These are phyloP conservation scores for Tenthredo distinguenda DNA, from an alignment of 2,888 invertebrate species.

Conservation along the genomic window DNA sequence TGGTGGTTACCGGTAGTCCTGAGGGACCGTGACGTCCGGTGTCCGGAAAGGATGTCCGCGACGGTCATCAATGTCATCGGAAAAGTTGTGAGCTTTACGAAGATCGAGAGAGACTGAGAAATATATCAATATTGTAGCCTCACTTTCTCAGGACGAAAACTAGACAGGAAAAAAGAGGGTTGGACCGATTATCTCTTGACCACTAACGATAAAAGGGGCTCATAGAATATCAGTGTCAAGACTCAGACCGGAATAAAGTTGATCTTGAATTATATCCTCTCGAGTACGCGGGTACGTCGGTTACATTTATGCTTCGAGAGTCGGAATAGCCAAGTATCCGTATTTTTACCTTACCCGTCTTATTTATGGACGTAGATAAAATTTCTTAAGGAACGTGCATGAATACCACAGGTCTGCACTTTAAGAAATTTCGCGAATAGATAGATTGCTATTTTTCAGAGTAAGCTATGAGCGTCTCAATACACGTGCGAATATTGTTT, in stretches of 20 bases:
- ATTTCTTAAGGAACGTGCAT: conserved; percentile 22
- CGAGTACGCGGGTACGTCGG: background rate
- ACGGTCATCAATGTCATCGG: conserved; percentile 34
- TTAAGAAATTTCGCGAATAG: conserved; percentile 18
- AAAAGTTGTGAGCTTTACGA: conserved; percentile 1
- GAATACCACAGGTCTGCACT: background rate
- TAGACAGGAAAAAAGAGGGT: background rate
- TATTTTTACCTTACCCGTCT: background rate
- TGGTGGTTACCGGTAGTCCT: conserved; percentile 16
- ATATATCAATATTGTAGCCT: conserved; percentile 4
- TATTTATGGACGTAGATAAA: conserved; percentile 8
- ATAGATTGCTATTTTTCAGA: background rate
- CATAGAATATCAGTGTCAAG: background rate
- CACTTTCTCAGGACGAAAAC: background rate
- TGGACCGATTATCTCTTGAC: background rate
- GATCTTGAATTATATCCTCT: background rate
- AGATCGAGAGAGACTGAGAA: background rate
- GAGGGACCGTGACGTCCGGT: conserved; percentile 23
- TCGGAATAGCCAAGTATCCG: background rate
- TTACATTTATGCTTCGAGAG: background rate
- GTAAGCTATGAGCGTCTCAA: background rate
- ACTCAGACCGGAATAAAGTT: background rate
- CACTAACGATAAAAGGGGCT: background rate
- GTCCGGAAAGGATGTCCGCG: conserved; percentile 30
- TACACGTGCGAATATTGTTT: background rate